A percentile compares a stretch with the other conserved stretches of the same genome.
phyloP scores from a whole-genome alignment of 2,797 vertebrate genomes.

The Phataginus tetradactyla region DNA sequence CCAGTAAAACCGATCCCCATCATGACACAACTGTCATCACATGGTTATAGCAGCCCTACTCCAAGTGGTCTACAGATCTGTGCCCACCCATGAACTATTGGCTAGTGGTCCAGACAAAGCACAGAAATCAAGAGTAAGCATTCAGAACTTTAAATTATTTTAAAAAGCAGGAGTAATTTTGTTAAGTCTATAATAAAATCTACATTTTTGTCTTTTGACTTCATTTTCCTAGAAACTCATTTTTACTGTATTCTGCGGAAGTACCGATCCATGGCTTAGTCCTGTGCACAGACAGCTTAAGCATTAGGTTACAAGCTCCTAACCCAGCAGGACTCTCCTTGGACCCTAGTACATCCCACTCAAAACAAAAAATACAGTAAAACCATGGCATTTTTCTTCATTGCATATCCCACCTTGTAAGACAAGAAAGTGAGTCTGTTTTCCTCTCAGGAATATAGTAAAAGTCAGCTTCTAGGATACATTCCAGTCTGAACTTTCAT shows the following conservation, averaged over 20 bases:
- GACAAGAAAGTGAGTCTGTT: background rate
- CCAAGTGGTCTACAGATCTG: background rate
- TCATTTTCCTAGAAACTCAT: background rate
- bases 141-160: background rate
- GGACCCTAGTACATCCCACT: background rate
- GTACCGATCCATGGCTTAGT: background rate
- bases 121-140: background rate
- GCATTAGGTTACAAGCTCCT: background rate
- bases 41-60: background rate
- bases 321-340: background rate
- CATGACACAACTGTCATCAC: background rate
- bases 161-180: background rate
- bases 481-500: background rate
- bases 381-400: background rate
- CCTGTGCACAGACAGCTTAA: background rate
- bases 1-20: background rate
- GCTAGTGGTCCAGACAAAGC: background rate
- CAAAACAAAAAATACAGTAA: background rate
- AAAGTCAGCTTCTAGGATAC: background rate
- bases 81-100: background rate
- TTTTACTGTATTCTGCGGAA: background rate
- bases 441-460: slow-evolving; percentile 24
- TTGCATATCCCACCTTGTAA: background rate
- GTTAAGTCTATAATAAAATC: background rate
- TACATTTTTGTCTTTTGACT: background rate